A percentile compares a stretch with the other conserved stretches of the same genome.
Conservation (phyloP, 2,888 invertebrate species). For the Autographa pulchrina region DNA sequence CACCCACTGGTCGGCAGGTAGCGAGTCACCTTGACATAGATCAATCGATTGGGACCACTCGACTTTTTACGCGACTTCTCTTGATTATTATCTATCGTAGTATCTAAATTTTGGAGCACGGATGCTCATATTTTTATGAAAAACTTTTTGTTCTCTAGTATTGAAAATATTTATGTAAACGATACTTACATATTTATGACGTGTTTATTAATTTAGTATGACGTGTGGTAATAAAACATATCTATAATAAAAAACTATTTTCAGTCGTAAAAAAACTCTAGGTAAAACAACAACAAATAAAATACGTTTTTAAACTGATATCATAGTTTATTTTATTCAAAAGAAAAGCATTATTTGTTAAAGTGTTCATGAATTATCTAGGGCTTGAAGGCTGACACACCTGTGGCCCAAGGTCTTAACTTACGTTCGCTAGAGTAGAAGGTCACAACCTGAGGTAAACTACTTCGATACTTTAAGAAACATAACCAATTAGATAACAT, state of each 20-base stretch:
- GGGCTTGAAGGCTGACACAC: background rate
- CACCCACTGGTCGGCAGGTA: constrained; percentile 20
- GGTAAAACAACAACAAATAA: too few relatives aligned
- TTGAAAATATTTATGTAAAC: too few relatives aligned
- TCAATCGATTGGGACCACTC: constrained; percentile 34
- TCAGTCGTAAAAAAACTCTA: too few relatives aligned
- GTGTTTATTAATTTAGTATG: too few relatives aligned
- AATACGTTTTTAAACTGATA: too few relatives aligned
- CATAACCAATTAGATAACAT: constrained; percentile 22
- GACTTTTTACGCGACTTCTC: constrained; percentile 23
- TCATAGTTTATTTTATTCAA: too few relatives aligned
- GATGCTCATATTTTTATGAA: too few relatives aligned
- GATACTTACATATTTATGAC: too few relatives aligned
- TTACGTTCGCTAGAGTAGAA: background rate
- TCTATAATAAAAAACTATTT: too few relatives aligned
- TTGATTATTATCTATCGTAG: constrained; percentile 1
- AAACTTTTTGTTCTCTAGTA: too few relatives aligned
- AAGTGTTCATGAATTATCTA: background rate
- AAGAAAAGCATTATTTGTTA: background rate
- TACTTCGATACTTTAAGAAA: constrained; percentile 35
- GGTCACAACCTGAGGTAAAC: background rate
- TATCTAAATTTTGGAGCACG: background rate
- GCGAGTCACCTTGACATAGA: constrained; percentile 57
- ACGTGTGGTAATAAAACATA: too few relatives aligned
- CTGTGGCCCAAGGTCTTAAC: constrained; percentile 3